phyloP scores from a whole-genome alignment of 2,113 vertebrate genomes.

The Tursiops truncatus region DNA sequence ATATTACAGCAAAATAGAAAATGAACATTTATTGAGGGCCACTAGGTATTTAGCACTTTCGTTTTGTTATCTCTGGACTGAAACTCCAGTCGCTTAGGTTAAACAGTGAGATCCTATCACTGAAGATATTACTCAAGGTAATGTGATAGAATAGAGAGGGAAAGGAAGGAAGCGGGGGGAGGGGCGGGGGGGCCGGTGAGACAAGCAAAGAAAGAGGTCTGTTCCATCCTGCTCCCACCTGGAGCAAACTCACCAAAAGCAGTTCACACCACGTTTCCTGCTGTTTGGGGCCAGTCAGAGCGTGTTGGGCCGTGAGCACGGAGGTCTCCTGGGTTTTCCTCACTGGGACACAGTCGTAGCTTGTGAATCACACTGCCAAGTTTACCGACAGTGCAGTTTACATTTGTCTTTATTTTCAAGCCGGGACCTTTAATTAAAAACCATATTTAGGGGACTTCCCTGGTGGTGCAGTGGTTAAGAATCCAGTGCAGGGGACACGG shows the following conservation, averaged over 20 bases:
- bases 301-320: accelerated
- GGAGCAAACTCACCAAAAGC: background rate
- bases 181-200: accelerated
- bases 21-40: background rate
- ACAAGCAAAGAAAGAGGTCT: background rate
- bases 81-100: background rate
- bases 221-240: background rate
- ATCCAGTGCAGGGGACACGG: no score
- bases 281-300: background rate
- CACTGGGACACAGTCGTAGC: background rate
- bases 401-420: background rate
- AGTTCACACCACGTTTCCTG: background rate
- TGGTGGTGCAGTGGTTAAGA: no score
- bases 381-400: background rate
- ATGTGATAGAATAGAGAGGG: background rate
- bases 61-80: background rate
- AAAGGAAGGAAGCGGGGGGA: background rate
- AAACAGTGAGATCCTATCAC: background rate
- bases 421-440: background rate
- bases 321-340: background rate
- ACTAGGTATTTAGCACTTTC: background rate
- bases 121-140: background rate
- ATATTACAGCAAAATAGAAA: background rate
- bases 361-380: background rate
- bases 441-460: background rate